Evolutionary conservation across 1,140 invertebrate species (phyloP).

Genomic region (Hermetia illucens): DNA sequence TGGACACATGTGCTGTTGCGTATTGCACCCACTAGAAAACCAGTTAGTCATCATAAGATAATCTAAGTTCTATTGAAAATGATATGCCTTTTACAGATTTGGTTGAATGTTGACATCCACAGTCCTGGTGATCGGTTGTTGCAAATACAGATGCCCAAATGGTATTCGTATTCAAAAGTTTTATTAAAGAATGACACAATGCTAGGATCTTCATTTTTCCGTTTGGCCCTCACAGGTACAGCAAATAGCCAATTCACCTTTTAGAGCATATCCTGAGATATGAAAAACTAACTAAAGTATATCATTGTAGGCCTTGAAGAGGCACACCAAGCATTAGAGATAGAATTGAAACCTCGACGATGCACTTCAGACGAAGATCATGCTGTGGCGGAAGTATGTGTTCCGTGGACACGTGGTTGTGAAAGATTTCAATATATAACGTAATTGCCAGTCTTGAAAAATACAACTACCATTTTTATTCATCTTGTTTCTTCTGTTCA

Average conservation of each 20-base stretch:
- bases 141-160: slow-evolving; percentile 35
- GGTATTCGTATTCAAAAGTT: slow-evolving; percentile 21
- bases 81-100: slow-evolving; percentile 33
- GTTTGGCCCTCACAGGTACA: too few species aligned
- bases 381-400: slow-evolving; percentile 41
- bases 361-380: slow-evolving; percentile 34
- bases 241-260: too few species aligned
- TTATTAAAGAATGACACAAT: slow-evolving; percentile 35
- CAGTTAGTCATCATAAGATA: slow-evolving; percentile 30
- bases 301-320: slow-evolving; percentile 31
- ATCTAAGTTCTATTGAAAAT: slow-evolving; percentile 2
- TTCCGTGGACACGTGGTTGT: slow-evolving; percentile 45
- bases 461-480: slow-evolving; percentile 2
- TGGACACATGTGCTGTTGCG: slow-evolving; percentile 58
- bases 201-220: slow-evolving; percentile 29
- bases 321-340: slow-evolving; percentile 41
- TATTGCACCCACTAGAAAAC: slow-evolving; percentile 41
- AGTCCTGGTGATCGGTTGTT: slow-evolving; percentile 38
- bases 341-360: slow-evolving; percentile 37
- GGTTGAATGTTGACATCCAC: slow-evolving; percentile 49
- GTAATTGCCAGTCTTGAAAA: slow-evolving; percentile 28
- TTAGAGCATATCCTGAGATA: too few species aligned
- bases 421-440: slow-evolving; percentile 43
- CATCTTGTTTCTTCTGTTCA: slow-evolving; percentile 20
- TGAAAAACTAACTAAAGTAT: slow-evolving; percentile 16